Base-by-base conservation (phyloP, 2,113 vertebrate genomes). In the Entomyzon cyanotis region DNA sequence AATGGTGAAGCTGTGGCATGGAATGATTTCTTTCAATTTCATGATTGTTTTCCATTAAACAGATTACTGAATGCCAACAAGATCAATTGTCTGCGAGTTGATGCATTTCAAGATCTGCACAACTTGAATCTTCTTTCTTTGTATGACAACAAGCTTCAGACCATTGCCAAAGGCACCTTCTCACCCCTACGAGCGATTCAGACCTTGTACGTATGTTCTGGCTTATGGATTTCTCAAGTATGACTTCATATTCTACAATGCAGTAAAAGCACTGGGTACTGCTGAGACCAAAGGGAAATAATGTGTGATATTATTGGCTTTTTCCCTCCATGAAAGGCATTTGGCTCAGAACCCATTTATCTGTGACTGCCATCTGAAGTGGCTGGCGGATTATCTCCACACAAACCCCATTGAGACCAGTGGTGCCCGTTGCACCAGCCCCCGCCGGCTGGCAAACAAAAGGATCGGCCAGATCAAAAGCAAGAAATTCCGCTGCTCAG, bases 401-500 rank as follows among this genome's bases (percentile, higher is more conserved):
- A 98, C 99, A 97, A 99, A 99, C 97, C 99, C 99, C 59, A 99
- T 99, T 31, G 99, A 99, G 98, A 99, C 99, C 82, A 99, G 99
- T 4, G 99, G 99, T 60, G 99, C 99, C 70, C 99, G 99, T 70
- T 99, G 99, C 97, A 99, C 99, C 97, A 99, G 99, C 98, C 99
- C 99, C 50, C 99, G 99, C 37, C 98, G 99, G 18, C 98, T 99
- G 92, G 99, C 99, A 89, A 99, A 99, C 98, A 99, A 99, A 98
- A 98, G 99, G 85, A 99, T 99, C 2, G 99, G 99, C 64, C 99
- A 99, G 98, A 99, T 99, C 98, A 99, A 99, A 98, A 99, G 99
- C 99, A 99, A 99, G 98, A 99, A 99, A 97, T 99, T 99, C 97
- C 99, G 99, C 97, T 99, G 99, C 97, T 99, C 99, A 99, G 99